A percentile compares a stretch with the other conserved stretches of the same genome.
phyloP scores from a whole-genome alignment of 1,140 invertebrate genomes.

The Littorina saxatilis region DNA sequence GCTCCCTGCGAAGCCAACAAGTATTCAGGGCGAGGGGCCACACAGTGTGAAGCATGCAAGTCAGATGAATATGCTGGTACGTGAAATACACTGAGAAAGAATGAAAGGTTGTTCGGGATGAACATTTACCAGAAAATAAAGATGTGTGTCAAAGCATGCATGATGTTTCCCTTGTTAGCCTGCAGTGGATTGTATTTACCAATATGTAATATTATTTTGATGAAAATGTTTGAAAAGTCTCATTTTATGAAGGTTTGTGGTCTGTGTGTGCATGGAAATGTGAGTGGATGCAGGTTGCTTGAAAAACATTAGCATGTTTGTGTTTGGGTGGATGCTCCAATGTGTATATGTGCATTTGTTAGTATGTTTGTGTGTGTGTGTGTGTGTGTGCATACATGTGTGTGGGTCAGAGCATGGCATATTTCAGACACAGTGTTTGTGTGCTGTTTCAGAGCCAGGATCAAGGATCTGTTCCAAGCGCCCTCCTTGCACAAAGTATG shows the following conservation, averaged over 20 bases:
- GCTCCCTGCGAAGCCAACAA: slow-evolving; percentile 76
- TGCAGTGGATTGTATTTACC: no score
- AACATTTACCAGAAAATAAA: no score
- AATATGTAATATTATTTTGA: no score
- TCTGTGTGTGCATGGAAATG: not conserved
- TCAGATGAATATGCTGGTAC: slow-evolving; percentile 74
- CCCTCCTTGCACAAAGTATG: slow-evolving; percentile 78
- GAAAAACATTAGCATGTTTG: not conserved
- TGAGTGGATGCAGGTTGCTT: not conserved
- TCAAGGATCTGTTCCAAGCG: slow-evolving; percentile 75
- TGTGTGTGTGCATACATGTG: no score
- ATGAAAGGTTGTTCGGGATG: no score
- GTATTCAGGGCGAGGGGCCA: slow-evolving; percentile 75
- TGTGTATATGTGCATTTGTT: not conserved
- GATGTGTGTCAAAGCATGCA: no score
- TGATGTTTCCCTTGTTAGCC: no score
- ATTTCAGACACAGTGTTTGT: no score
- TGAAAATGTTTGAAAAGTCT: no score
- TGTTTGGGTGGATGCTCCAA: not conserved
- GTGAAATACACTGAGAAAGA: no score
- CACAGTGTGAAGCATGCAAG: slow-evolving; percentile 76
- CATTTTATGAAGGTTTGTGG: not conserved
- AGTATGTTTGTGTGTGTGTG: not conserved
- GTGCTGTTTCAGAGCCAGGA: slow-evolving; percentile 73
- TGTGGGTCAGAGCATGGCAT: no score